Conservation (phyloP, 2,797 vertebrate species). For the Ispidina lecontei region DNA sequence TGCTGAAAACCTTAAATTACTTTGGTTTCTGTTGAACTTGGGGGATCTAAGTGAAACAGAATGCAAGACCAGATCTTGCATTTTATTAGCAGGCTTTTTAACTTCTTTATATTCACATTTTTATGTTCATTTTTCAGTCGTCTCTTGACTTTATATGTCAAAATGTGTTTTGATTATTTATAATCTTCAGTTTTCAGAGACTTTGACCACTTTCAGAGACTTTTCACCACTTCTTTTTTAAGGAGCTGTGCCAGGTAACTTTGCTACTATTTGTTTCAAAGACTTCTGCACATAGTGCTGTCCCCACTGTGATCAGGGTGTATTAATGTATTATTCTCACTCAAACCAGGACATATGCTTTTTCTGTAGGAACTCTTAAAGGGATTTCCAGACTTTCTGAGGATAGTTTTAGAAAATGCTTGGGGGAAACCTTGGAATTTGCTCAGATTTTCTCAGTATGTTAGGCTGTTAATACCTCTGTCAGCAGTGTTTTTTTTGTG, state of each 20-base stretch:
- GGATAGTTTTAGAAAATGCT: not conserved
- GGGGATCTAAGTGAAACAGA: not conserved
- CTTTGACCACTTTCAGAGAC: not conserved
- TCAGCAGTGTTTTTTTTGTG: not conserved
- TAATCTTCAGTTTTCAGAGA: not conserved
- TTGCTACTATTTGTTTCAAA: not conserved
- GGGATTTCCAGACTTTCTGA: not conserved
- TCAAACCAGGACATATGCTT: not conserved
- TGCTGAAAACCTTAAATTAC: not conserved
- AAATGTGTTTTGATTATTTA: not conserved
- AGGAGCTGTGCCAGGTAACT: not conserved
- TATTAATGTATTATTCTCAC: not conserved
- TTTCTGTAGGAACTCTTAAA: not conserved
- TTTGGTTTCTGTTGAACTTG: not conserved
- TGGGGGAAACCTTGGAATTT: not conserved
- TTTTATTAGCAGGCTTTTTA: not conserved
- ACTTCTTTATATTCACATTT: not conserved
- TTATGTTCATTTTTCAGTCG: not conserved
- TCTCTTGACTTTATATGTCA: not conserved
- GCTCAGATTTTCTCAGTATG: not conserved
- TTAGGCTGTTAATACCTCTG: not conserved
- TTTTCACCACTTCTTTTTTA: not conserved
- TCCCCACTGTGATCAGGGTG: not conserved
- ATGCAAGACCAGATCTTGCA: not conserved
- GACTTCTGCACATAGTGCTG: not conserved